Base-by-base conservation (phyloP, 1,140 invertebrate species). In the Lineus longissimus region DNA sequence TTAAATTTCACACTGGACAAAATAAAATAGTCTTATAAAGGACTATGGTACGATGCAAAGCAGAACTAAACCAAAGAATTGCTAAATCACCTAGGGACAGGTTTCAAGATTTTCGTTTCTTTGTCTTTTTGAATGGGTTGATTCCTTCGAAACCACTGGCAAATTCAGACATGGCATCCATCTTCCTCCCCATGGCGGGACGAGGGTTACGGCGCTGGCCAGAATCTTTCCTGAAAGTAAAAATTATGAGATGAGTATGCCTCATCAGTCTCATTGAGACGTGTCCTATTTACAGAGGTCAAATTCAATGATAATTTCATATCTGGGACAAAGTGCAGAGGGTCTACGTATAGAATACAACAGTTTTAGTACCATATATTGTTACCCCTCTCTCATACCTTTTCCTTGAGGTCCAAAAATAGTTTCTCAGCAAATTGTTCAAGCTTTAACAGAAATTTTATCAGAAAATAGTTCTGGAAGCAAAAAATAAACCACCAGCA, bases 61-160 rank as follows among this genome's bases (percentile, higher is more conserved):
- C n/a, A n/a, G n/a, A n/a, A n/a, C n/a, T n/a, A n/a, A n/a, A n/a
- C n/a, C n/a, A n/a, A n/a, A n/a, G n/a, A n/a, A n/a, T n/a, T n/a
- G n/a, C n/a, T n/a, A n/a, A n/a, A n/a, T n/a, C n/a, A n/a, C n/a
- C n/a, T n/a, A n/a, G n/a, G n/a, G n/a, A n/a, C n/a, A n/a, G n/a
- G n/a, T n/a, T n/a, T n/a, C n/a, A 36, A 36, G 33, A 36, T 36
- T 36, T 36, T 51, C 25, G 6, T 51, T 51, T 19, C 9, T 51
- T 51, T 27, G 6, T 51, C 47, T 51, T 51, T 51, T 4, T n/a
- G 19, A 23, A 19, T 51, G n/a, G n/a, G 6, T 27, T 51, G n/a
- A 51, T 51, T 7, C 47, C 47, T 23, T 51, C 47, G 4, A 51
- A 51, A 51, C 47, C 47, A 51, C 47, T 51, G n/a, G 19, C 47